Conservation (phyloP, 2,113 vertebrate genomes). For the Cranoglanis bouderius region DNA sequence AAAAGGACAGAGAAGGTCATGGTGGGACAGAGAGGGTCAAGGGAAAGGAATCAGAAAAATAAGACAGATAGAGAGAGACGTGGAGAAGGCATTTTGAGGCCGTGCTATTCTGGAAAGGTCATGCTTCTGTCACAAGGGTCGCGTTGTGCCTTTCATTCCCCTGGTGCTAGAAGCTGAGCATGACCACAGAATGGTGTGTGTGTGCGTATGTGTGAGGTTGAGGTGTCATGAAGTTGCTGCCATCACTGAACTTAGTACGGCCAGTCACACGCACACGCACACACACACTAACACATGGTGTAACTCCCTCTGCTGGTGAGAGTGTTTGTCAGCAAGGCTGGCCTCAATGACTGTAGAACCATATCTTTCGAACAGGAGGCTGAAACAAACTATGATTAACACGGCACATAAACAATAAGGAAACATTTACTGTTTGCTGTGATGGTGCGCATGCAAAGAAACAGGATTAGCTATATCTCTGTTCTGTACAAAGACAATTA, state of each 20-base stretch:
- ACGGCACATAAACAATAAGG: slow-evolving; percentile 58
- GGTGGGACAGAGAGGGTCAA: slow-evolving; percentile 39
- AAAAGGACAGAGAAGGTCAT: slow-evolving; percentile 45
- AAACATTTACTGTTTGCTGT: slow-evolving; percentile 58
- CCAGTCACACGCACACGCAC: slow-evolving; percentile 31
- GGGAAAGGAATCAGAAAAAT: slow-evolving; percentile 11
- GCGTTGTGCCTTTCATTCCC: slow-evolving; percentile 73
- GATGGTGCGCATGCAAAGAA: slow-evolving; percentile 54
- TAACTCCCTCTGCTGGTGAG: slow-evolving; percentile 63
- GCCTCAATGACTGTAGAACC: slow-evolving; percentile 65
- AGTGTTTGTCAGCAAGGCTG: slow-evolving; percentile 53
- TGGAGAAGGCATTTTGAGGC: slow-evolving; percentile 11
- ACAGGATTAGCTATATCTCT: slow-evolving; percentile 62
- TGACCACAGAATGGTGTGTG: slow-evolving; percentile 20
- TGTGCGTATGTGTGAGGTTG: slow-evolving; percentile 22
- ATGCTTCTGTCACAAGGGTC: slow-evolving; percentile 63
- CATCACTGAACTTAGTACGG: slow-evolving; percentile 47
- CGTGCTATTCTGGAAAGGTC: slow-evolving; percentile 25
- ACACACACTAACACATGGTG: slow-evolving; percentile 45
- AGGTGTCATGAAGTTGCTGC: slow-evolving; percentile 37
- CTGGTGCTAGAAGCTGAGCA: slow-evolving; percentile 61
- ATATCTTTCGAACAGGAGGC: slow-evolving; percentile 66
- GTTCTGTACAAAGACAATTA: slow-evolving; percentile 76
- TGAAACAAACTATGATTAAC: slow-evolving; percentile 55
- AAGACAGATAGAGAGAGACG: slow-evolving; percentile 8